Conservation (phyloP, 53 echinoderm and acorn worm genomes). For the Zoroaster sp. region DNA sequence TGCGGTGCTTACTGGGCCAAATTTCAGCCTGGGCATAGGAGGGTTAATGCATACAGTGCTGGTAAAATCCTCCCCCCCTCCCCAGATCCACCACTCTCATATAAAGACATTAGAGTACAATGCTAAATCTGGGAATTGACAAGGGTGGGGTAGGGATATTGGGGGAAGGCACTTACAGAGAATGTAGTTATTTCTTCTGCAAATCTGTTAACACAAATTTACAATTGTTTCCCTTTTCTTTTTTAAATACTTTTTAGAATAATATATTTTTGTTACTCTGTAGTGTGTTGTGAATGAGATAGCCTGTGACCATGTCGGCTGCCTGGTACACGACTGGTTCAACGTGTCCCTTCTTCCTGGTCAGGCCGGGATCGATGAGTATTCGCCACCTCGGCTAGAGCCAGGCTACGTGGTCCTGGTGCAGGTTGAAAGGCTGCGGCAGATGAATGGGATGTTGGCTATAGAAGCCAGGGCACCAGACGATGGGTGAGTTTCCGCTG, state of each 20-base stretch:
- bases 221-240: neutral
- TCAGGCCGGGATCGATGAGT: slow-evolving; percentile 4
- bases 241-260: neutral
- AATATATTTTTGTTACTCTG: neutral
- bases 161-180: too few species aligned
- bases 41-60: too few species aligned
- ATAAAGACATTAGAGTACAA: too few species aligned
- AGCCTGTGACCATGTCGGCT: slow-evolving; percentile 72
- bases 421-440: slow-evolving; percentile 55
- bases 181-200: too few species aligned
- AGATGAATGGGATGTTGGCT: slow-evolving; percentile 65
- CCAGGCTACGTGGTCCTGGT: slow-evolving; percentile 64
- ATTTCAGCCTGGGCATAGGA: too few species aligned
- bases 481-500: slow-evolving; percentile 64
- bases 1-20: too few species aligned
- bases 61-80: too few species aligned
- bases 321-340: slow-evolving; percentile 80
- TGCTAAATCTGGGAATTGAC: too few species aligned
- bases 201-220: too few species aligned
- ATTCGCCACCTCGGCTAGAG: slow-evolving; percentile 2
- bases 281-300: slow-evolving; percentile 80
- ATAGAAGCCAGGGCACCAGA: slow-evolving; percentile 58
- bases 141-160: too few species aligned
- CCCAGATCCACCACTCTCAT: too few species aligned
- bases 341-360: slow-evolving; percentile 65